phyloP scores from a whole-genome alignment of 2,113 vertebrate genomes.

The Phyllostomus discolor region DNA sequence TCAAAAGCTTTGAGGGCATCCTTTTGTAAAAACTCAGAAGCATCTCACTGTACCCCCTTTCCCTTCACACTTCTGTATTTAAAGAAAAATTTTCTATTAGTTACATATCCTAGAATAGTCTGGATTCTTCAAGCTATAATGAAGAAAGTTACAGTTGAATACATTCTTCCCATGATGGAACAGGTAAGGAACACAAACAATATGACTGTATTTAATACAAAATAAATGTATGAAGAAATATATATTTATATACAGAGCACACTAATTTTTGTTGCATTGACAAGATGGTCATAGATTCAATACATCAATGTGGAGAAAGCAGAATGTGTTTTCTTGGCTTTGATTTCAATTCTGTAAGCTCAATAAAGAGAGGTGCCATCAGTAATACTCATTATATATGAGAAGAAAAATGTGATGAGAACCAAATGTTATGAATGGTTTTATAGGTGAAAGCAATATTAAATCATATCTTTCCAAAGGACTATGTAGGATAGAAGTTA shows the following conservation, averaged over 20 bases:
- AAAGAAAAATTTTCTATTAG: background rate
- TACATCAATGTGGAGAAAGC: background rate
- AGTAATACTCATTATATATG: slow-evolving; percentile 3
- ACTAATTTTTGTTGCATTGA: slow-evolving; percentile 22
- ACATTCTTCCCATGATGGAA: slow-evolving; percentile 21
- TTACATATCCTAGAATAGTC: background rate
- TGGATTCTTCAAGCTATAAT: background rate
- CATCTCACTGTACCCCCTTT: background rate
- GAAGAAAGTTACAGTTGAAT: background rate
- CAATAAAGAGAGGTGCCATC: background rate
- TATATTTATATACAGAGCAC: background rate
- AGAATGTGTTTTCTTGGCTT: slow-evolving; percentile 47
- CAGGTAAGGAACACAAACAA: background rate
- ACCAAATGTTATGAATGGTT: slow-evolving; percentile 15
- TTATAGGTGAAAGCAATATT: slow-evolving; percentile 32
- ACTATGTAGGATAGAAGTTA: background rate
- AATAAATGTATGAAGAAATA: background rate
- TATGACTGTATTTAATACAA: background rate
- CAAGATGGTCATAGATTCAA: background rate
- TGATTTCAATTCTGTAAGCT: slow-evolving; percentile 19
- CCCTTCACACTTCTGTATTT: background rate
- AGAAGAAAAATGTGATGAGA: slow-evolving; percentile 7
- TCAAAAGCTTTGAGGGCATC: background rate
- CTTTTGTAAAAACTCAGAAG: background rate
- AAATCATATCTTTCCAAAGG: slow-evolving; percentile 18